A percentile compares a stretch with the other conserved stretches of the same genome.
These are phyloP conservation scores for Garra rufa DNA, from an alignment of 2,113 vertebrate genomes.

Conservation along the genomic window DNA sequence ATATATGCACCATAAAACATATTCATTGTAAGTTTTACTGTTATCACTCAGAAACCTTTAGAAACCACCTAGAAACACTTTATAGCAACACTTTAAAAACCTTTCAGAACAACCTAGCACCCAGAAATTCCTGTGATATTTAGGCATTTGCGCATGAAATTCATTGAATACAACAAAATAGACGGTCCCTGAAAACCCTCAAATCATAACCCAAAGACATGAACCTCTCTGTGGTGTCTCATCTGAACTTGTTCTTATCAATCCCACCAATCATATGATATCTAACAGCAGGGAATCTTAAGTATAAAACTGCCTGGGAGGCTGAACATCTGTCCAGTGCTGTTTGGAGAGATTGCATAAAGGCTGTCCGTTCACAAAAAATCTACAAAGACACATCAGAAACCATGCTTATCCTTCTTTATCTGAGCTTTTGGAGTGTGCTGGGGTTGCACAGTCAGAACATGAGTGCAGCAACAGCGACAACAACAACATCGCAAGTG, in stretches of 20 bases:
- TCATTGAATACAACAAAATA: not conserved
- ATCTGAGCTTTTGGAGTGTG: conserved; percentile 80
- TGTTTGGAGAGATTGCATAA: conserved; percentile 11
- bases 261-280: conserved; percentile 84
- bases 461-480: conserved; percentile 62
- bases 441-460: conserved; percentile 79
- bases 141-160: not conserved
- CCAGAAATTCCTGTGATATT: not conserved
- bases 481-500: conserved; percentile 60
- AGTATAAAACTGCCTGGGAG: conserved; percentile 84
- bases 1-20: too few relatives aligned
- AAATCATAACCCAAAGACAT: conserved; percentile 40
- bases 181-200: not conserved
- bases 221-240: not conserved
- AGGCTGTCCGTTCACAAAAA: conserved; percentile 7
- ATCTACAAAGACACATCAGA: conserved; percentile 13
- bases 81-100: not conserved
- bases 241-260: not conserved
- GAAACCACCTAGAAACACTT: not conserved
- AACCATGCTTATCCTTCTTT: conserved; percentile 81
- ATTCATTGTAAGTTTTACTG: too few relatives aligned
- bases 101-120: not conserved
- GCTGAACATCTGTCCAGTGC: conserved; percentile 71
- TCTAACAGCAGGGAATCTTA: conserved; percentile 79
- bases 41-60: not conserved